Conservation (phyloP, 2,888 invertebrate genomes). For the Mermis nigrescens region DNA sequence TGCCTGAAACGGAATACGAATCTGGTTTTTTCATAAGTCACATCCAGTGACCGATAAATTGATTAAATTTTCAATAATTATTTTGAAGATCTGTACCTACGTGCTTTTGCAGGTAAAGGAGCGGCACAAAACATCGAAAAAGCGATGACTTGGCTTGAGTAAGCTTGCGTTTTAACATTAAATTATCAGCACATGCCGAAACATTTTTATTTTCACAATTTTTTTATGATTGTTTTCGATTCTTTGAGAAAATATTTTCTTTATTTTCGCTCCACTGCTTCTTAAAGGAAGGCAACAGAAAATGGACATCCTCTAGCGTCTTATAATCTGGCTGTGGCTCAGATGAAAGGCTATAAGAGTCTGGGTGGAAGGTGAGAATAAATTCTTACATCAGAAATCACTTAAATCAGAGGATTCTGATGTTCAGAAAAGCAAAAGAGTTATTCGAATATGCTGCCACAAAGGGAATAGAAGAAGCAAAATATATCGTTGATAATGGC, state of each 20-base stretch:
- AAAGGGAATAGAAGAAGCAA: neutral
- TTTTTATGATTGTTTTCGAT: too few species aligned
- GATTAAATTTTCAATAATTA: too few species aligned
- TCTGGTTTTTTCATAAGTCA: neutral
- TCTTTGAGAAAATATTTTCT: too few species aligned
- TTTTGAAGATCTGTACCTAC: too few species aligned
- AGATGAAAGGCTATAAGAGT: conserved; percentile 37
- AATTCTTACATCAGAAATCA: too few species aligned
- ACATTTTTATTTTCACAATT: neutral
- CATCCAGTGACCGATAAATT: too few species aligned
- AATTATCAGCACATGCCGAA: too few species aligned
- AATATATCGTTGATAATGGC: neutral
- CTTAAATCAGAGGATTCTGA: too few species aligned
- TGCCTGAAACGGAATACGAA: neutral
- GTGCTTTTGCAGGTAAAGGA: conserved; percentile 20
- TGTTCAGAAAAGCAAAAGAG: conserved; percentile 2
- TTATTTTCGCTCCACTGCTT: neutral
- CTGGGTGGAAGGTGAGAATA: conserved; percentile 34
- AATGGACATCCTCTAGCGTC: conserved; percentile 40
- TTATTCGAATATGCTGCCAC: conserved; percentile 8
- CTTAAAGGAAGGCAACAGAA: conserved; percentile 34
- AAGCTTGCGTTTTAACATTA: neutral
- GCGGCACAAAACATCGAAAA: conserved; percentile 33
- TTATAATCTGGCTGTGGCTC: conserved; percentile 40
- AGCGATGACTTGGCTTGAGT: conserved; percentile 38